Conservation (phyloP, 2,113 vertebrate genomes). For the Noctilio leporinus region DNA sequence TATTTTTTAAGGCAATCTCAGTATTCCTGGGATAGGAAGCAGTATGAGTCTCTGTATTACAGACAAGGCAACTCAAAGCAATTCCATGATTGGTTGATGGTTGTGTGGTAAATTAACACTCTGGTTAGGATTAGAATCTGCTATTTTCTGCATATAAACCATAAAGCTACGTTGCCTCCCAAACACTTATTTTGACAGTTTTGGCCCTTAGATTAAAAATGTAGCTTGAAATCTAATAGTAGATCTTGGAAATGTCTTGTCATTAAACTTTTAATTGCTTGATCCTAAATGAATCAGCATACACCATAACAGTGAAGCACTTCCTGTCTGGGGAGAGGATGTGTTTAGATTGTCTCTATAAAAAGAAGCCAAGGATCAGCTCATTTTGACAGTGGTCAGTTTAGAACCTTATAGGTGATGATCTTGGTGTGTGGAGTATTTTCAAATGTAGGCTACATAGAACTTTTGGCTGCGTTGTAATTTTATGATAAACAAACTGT, state of each 20-base stretch:
- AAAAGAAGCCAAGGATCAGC: background rate
- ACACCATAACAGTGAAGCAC: background rate
- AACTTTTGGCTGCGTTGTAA: background rate
- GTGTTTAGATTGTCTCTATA: background rate
- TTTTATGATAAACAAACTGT: background rate
- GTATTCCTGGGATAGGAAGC: background rate
- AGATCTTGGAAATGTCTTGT: background rate
- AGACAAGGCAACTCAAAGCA: background rate
- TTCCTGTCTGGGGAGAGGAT: background rate
- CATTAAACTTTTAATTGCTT: background rate
- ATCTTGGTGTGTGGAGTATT: background rate
- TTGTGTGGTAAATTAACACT: too few species aligned
- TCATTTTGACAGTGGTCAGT: background rate
- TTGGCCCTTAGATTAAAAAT: constrained; percentile 1
- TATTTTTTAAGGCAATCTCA: background rate
- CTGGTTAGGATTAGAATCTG: background rate
- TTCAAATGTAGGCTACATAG: background rate
- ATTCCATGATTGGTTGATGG: background rate
- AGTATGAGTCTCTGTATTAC: background rate
- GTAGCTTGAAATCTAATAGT: background rate
- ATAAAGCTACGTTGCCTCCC: background rate
- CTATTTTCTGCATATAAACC: background rate
- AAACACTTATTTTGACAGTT: background rate
- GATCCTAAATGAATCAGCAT: background rate
- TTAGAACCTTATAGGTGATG: background rate